Base-by-base conservation (phyloP, 2,113 vertebrate genomes). In the Dendropsophus ebraccatus region DNA sequence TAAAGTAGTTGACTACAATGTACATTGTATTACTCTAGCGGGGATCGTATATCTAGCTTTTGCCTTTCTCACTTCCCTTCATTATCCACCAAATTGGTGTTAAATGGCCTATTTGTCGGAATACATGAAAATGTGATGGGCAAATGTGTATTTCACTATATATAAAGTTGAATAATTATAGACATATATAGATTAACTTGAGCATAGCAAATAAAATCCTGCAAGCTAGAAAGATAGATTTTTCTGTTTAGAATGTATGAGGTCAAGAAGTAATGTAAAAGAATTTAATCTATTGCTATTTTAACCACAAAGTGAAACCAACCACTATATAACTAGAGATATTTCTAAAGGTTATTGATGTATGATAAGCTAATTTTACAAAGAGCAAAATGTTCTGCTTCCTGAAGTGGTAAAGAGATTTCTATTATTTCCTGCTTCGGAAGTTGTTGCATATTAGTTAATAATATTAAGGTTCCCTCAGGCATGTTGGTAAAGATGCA, bases 401-500 rank as follows among this genome's bases (percentile, higher is more conserved):
- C 81, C 81, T 83, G 67, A 19, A 83, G 49, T 83, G 49, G 65
- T 41, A 82, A 52, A 69, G 47, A 52, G 19, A 70, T 73, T 83
- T 54, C 67, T 83, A 56, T 72, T 72, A 56, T 72, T 83, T 83
- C 67, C 81, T 83, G 47, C 49, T 73, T 19, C 32, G 32, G 81
- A 82, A 72, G 56, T 49, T 83, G 81, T 56, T 73, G 49, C 67
- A 54, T 73, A 49, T 72, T 50, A 73, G 81, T 54, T 83, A 83
- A 83, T 49, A 72, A 73, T 72, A 69, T 83, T 83, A 72, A 32
- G 23, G 49, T 83, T 83, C 81, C 81, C 65, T 73, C 12, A 83
- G 81, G 81, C 50, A 73, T 83, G 52, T 82, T 83, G 50, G 81
- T 83, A 21, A 72, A 83, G 58, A 81, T 65, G 67, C 81, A 72